Conservation (phyloP, 2,797 vertebrate genomes). For the Lophotriccus pileatus region DNA sequence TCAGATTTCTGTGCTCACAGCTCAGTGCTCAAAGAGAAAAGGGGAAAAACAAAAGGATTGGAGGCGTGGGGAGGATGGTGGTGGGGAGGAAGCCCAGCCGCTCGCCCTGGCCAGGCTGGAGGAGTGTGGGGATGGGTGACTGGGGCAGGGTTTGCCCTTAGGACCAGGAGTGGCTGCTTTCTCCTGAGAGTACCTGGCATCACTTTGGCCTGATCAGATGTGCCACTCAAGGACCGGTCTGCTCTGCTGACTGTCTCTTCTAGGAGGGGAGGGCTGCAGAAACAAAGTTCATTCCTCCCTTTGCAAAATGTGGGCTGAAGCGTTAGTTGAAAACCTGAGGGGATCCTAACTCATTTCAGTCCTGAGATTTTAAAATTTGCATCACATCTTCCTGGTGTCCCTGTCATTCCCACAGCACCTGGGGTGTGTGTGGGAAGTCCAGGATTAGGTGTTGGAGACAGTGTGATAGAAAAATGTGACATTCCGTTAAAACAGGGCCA, state of each 20-base stretch:
- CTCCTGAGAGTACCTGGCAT: neutral
- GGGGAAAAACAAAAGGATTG: constrained; percentile 66
- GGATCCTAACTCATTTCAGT: neutral
- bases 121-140: neutral
- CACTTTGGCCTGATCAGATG: neutral
- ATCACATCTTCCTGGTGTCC: neutral
- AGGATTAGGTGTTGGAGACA: neutral
- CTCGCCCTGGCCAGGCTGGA: neutral
- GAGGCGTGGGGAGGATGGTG: constrained; percentile 48
- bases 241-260: neutral
- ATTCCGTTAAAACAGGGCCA: neutral
- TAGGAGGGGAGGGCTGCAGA: neutral
- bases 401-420: neutral
- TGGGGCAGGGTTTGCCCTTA: neutral
- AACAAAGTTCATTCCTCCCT: neutral
- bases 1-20: constrained; percentile 76
- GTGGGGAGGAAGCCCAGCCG: constrained; percentile 6
- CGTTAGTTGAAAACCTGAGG: neutral
- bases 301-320: neutral
- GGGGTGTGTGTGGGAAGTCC: neutral
- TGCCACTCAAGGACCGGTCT: accelerated
- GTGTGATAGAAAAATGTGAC: neutral
- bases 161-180: neutral
- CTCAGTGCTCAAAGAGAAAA: constrained; percentile 77
- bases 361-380: neutral